Percentiles rank a stretch among this genome's conserved stretches.
Evolutionary conservation across 2,113 vertebrate species (phyloP).

Genomic region (Thomomys bottae): DNA sequence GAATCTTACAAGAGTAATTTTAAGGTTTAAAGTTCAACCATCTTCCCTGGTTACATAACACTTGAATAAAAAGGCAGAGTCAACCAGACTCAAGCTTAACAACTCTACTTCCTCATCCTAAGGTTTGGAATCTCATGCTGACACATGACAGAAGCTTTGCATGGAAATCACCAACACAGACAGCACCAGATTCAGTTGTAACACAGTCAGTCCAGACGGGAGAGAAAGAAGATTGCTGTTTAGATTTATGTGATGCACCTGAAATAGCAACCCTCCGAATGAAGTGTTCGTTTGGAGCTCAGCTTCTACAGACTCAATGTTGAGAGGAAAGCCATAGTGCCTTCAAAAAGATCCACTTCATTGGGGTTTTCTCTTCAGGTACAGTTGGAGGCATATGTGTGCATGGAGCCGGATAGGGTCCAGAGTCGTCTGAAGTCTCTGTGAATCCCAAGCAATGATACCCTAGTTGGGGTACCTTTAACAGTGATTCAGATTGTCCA

Average conservation of each 20-base stretch:
- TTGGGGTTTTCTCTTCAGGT: neutral
- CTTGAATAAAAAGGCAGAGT: neutral
- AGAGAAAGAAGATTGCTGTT: neutral
- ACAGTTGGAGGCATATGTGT: neutral
- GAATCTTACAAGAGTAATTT: neutral
- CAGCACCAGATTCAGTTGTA: neutral
- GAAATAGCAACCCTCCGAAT: neutral
- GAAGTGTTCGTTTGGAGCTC: neutral
- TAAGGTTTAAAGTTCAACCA: neutral
- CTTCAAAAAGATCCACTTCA: neutral
- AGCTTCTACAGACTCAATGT: neutral
- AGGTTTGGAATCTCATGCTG: neutral
- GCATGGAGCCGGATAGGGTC: neutral
- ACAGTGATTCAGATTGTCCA: neutral
- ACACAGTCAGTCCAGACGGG: neutral
- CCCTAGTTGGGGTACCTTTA: neutral
- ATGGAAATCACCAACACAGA: neutral
- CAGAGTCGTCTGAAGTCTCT: neutral
- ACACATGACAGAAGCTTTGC: neutral
- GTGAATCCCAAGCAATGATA: neutral
- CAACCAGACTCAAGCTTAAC: neutral
- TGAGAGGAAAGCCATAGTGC: neutral
- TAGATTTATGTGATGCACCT: neutral
- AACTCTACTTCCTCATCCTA: neutral
- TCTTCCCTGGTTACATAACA: neutral